A percentile compares a stretch with the other conserved stretches of the same genome.
These are phyloP conservation scores for Calcarius lapponicus DNA, from an alignment of 2,797 vertebrate species.

Conservation along the genomic window DNA sequence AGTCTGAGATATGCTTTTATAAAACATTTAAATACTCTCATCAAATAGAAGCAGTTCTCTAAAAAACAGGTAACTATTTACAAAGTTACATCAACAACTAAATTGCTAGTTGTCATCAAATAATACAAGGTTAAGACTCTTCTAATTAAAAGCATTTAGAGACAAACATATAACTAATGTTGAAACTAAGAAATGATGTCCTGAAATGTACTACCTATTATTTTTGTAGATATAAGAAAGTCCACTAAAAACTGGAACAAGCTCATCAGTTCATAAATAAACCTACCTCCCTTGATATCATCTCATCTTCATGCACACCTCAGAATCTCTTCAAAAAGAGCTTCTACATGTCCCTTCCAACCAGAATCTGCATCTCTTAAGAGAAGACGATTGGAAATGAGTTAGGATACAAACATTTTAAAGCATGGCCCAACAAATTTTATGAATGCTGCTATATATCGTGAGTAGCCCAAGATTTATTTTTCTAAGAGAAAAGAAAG, in stretches of 20 bases:
- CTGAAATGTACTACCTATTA: not conserved
- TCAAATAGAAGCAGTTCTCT: not conserved
- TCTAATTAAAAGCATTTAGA: not conserved
- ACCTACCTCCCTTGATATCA: not conserved
- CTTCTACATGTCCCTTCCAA: not conserved
- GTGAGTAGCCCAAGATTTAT: not conserved
- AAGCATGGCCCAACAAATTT: not conserved
- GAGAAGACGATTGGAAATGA: not conserved
- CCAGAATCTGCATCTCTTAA: not conserved
- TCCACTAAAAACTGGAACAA: not conserved
- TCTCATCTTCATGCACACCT: not conserved
- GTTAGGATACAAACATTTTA: not conserved
- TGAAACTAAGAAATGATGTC: not conserved
- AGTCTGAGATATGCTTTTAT: not conserved
- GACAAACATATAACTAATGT: not conserved
- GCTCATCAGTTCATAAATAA: not conserved
- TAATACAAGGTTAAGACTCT: not conserved
- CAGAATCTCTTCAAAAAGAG: not conserved
- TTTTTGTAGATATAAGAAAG: not conserved
- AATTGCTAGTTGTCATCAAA: not conserved
- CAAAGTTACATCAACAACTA: not conserved
- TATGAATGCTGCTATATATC: not conserved
- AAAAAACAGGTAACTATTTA: not conserved
- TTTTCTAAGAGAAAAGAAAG: not conserved
- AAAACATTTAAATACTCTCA: not conserved